A percentile compares a stretch with the other conserved stretches of the same genome.
phyloP scores from a whole-genome alignment of 2,113 vertebrate genomes.

The Atractosteus spatula region DNA sequence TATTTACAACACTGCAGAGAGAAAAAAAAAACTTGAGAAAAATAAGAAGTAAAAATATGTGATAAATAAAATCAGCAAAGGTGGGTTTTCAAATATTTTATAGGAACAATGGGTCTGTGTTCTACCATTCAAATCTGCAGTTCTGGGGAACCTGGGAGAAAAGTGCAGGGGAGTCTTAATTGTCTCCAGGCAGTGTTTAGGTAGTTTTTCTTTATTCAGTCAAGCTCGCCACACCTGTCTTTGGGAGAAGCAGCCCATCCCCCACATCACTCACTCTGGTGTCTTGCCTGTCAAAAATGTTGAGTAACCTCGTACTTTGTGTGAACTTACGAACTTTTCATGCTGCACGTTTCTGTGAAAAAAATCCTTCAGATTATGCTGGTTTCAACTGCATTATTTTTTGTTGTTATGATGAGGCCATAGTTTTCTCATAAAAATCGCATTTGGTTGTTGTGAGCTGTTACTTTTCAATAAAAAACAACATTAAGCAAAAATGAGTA shows the following conservation, averaged over 20 bases:
- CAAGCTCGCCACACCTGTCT: conserved; percentile 18
- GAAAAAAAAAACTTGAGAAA: no score
- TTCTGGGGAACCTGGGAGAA: no score
- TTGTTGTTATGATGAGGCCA: background rate
- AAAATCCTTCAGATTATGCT: background rate
- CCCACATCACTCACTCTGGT: conserved; percentile 21
- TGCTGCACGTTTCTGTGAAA: background rate
- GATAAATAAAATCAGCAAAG: no score
- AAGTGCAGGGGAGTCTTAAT: background rate
- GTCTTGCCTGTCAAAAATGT: conserved; percentile 27
- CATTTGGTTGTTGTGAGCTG: no score
- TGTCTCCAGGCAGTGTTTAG: conserved; percentile 14
- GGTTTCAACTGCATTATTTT: background rate
- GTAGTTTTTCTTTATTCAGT: conserved; percentile 8
- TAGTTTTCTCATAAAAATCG: no score
- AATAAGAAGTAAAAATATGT: no score
- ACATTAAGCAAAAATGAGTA: no score
- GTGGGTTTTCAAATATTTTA: background rate
- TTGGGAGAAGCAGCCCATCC: conserved; percentile 2
- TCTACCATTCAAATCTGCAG: background rate
- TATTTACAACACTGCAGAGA: no score
- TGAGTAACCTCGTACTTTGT: conserved; percentile 23
- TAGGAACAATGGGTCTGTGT: conserved; percentile 4
- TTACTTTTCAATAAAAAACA: no score
- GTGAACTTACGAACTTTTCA: conserved; percentile 29